Base-by-base conservation (phyloP, 2,888 invertebrate genomes). In the Cacoxenus indagator region DNA sequence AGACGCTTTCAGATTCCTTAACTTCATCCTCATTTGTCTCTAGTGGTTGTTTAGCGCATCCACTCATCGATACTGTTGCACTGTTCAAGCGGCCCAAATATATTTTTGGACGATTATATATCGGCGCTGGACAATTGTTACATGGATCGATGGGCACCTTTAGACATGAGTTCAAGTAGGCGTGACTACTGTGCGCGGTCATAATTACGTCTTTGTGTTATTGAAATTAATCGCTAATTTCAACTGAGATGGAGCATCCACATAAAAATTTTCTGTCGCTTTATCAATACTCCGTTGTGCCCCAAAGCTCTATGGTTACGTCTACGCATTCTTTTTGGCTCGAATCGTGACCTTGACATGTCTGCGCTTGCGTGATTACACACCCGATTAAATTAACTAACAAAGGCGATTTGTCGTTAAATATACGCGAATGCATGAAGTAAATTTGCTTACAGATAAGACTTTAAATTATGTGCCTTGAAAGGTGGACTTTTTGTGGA, bases 121-220 rank as follows among this genome's bases (percentile, higher is more conserved):
- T 89, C 9, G 93, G 92, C 74, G 91, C 92, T 14, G 94, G 94
- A 88, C 92, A 92, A 83, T 92, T 91, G 83, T 90, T 93, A 73
- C 90, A 89, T 2, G 94, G 93, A 89, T 94, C 92, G 67, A 93
- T 89, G 17, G 94, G 94, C 73, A 92, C 91, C 88, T 91, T 93
- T 14, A 94, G 83, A 84, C 94, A 94, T 43, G 92, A 92, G 88
- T 94, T 92, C 73, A 90, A 91, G 87, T 92, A 94, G 64, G 91
- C 91, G 81, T 93, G 91, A 73, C 90, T 90, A 65, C 87, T 88
- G 86, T 92, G 92, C 70, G 89, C 87, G 69, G 87, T 84, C 90
- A 90, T 90, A 73, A 74, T 79, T 24, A 6, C n/a, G 27, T 14
- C 45, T 59, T 67, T 48, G 48, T 22, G 8, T 48, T 22, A 19